A percentile compares a stretch with the other conserved stretches of the same genome.
These are phyloP conservation scores for Aptenodytes forsteri DNA, from an alignment of 2,113 vertebrate species.

Conservation along the genomic window DNA sequence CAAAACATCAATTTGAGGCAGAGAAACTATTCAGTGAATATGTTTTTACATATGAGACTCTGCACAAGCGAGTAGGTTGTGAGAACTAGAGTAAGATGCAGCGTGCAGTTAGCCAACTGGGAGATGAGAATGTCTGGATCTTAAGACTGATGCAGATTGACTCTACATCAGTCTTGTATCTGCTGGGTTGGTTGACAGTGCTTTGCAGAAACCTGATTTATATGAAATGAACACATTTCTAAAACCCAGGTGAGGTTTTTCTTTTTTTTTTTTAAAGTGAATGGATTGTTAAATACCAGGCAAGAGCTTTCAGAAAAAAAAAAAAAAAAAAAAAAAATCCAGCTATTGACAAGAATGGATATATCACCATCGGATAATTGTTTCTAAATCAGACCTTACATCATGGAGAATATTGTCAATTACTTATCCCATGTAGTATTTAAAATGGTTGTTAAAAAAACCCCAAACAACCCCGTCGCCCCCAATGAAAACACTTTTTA, in stretches of 20 bases:
- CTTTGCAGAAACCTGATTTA: neutral
- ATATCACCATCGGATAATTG: neutral
- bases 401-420: neutral
- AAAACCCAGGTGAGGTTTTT: neutral
- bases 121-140: neutral
- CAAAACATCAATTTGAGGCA: neutral
- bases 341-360: neutral
- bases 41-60: neutral
- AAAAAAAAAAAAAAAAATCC: neutral
- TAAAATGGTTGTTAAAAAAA: neutral
- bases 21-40: neutral
- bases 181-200: neutral
- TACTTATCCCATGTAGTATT: neutral
- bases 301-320: neutral
- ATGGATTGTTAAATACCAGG: neutral
- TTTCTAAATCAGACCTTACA: neutral
- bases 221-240: neutral
- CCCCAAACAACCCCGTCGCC: fast-evolving
- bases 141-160: neutral
- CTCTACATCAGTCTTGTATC: neutral
- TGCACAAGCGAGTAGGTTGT: fast-evolving
- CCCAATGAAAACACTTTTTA: neutral
- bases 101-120: neutral
- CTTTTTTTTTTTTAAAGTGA: neutral
- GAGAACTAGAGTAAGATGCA: neutral